A percentile compares a stretch with the other conserved stretches of the same genome.
phyloP scores from a whole-genome alignment of 2,888 invertebrate genomes.

The Lasioglossum vierecki region DNA sequence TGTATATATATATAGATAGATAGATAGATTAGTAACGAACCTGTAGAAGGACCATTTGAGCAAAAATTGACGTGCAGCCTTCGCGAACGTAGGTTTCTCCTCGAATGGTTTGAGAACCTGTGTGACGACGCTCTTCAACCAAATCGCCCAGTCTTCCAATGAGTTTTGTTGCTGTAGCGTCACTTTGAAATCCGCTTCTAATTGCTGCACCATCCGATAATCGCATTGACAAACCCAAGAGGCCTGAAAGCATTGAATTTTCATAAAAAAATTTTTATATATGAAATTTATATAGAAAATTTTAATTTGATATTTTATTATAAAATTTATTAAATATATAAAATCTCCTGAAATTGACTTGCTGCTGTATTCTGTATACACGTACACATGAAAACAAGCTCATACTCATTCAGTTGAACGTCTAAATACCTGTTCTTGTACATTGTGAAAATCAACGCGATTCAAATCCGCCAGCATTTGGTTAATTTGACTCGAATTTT shows the following conservation, averaged over 20 bases:
- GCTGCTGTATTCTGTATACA: background rate
- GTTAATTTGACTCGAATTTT: constrained; percentile 96
- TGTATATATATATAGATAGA: no score
- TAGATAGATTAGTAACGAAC: constrained; percentile 71
- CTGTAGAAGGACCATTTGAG: constrained; percentile 99
- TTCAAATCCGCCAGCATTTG: constrained; percentile 99
- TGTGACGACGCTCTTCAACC: constrained; percentile 97
- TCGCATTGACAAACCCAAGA: constrained; percentile 99
- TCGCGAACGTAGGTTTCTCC: constrained; percentile 92
- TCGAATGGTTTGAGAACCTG: constrained; percentile 95
- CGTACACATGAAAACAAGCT: constrained; percentile 48
- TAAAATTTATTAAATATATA: no score
- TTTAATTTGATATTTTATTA: no score
- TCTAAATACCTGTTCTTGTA: constrained; percentile 89
- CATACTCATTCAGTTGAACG: background rate
- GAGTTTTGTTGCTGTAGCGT: constrained; percentile 96
- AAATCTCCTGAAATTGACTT: background rate
- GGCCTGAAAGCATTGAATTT: constrained; percentile 86
- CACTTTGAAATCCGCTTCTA: constrained; percentile 97
- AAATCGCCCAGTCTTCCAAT: constrained; percentile 98
- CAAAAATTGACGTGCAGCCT: constrained; percentile 95
- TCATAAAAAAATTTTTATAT: no score
- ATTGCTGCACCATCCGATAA: constrained; percentile 91
- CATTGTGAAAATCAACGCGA: constrained; percentile 98
- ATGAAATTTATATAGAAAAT: no score